A percentile compares a stretch with the other conserved stretches of the same genome.
These are phyloP conservation scores for Tetramorium bicarinatum DNA, from an alignment of 2,888 invertebrate species.

Conservation along the genomic window DNA sequence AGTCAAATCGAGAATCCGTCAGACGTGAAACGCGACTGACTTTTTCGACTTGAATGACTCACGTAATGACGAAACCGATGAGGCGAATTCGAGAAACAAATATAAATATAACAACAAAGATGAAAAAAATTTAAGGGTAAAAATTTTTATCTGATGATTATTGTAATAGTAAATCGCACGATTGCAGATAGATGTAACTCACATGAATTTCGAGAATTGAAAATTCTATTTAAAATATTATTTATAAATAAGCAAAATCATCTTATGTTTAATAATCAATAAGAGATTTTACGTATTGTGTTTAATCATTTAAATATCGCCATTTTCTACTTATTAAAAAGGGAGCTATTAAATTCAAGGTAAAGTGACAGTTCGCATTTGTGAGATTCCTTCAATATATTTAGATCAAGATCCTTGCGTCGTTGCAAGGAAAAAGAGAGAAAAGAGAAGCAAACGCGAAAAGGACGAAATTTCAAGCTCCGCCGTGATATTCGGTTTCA, in stretches of 20 bases:
- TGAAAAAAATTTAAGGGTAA: background rate
- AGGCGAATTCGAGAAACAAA: background rate
- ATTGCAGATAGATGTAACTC: background rate
- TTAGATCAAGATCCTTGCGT: background rate
- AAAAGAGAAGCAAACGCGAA: background rate
- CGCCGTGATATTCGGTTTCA: slow-evolving; percentile 51
- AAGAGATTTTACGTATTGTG: background rate
- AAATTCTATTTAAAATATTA: background rate
- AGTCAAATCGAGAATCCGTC: background rate
- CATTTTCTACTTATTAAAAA: background rate
- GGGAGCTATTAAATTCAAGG: background rate
- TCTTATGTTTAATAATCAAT: background rate
- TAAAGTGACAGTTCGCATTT: background rate
- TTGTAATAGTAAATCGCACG: background rate
- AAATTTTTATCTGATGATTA: background rate
- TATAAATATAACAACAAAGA: background rate
- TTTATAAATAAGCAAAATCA: background rate
- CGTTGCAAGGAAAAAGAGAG: background rate
- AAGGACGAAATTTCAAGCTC: slow-evolving; percentile 25
- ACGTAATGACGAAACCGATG: background rate
- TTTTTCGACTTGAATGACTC: background rate
- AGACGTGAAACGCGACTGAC: background rate
- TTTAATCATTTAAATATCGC: background rate
- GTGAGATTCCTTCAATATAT: slow-evolving; percentile 19
- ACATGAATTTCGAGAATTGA: background rate